Percentiles rank a stretch among this genome's conserved stretches.
phyloP scores from a whole-genome alignment of 2,888 invertebrate genomes.

The Amblyjoppa proteus region DNA sequence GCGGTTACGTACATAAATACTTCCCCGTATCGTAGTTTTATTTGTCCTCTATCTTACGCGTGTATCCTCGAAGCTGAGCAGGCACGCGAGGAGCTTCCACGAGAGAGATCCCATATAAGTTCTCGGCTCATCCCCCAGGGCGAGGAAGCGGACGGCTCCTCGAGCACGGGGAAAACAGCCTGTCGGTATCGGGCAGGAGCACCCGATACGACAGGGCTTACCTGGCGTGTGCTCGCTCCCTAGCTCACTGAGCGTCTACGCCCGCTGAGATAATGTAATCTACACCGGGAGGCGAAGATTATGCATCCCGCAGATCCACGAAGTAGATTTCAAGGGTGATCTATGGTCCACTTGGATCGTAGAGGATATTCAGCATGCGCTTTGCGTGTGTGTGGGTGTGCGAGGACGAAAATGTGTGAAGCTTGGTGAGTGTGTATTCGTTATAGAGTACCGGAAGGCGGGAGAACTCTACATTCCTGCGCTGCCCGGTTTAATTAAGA shows the following conservation, averaged over 20 bases:
- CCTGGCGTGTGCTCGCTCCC: slow-evolving; percentile 29
- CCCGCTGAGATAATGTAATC: slow-evolving; percentile 76
- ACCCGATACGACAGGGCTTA: slow-evolving; percentile 51
- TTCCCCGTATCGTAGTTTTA: slow-evolving; percentile 42
- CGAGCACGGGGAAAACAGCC: slow-evolving; percentile 45
- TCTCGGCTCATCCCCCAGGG: slow-evolving; percentile 39
- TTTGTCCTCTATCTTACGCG: slow-evolving; percentile 42
- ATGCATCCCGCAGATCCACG: slow-evolving; percentile 80
- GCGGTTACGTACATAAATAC: slow-evolving; percentile 62
- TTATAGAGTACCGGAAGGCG: slow-evolving; percentile 19
- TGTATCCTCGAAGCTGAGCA: slow-evolving; percentile 44
- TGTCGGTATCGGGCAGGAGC: slow-evolving; percentile 40
- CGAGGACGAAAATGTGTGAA: slow-evolving; percentile 15
- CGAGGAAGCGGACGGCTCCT: slow-evolving; percentile 30
- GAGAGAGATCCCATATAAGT: slow-evolving; percentile 37
- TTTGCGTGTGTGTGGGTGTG: background rate
- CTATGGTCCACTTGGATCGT: slow-evolving; percentile 71
- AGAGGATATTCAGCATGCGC: slow-evolving; percentile 55
- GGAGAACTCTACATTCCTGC: slow-evolving; percentile 50
- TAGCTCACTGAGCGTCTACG: slow-evolving; percentile 30
- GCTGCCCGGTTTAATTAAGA: slow-evolving; percentile 11
- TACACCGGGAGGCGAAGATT: slow-evolving; percentile 77
- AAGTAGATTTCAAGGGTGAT: slow-evolving; percentile 78
- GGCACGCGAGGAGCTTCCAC: slow-evolving; percentile 57
- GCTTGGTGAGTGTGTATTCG: slow-evolving; percentile 14